Evolutionary conservation across 2,888 invertebrate genomes (phyloP), one percentile per base, ranked within the genome.

Genomic region (Caenorhabditis afra): DNA sequence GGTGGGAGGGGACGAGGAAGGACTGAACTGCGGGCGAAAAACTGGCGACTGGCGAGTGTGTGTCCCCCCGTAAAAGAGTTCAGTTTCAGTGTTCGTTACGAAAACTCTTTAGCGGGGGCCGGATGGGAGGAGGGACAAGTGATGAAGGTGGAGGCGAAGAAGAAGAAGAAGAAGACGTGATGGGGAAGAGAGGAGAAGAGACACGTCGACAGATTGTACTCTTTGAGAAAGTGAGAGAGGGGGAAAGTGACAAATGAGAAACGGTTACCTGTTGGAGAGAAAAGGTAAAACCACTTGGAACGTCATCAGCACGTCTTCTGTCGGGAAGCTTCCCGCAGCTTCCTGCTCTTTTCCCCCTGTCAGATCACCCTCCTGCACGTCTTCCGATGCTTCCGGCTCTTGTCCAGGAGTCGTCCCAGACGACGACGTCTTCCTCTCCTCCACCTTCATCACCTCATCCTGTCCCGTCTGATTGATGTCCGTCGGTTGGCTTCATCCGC

Each of bases 21-120:
- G 68, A 61, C n/a, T 45, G 59, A 59, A 45, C 44, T 59, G 59
- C 45, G 47, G 44, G 45, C 59, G 59, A 59, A 47, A 61, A 65
- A 66, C 62, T 67, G 67, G 61, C 44, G 58, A 59, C 41, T n/a
- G n/a, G 18, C 18, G 22, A 20, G 49, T 52, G 22, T 39, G 39
- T 44, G 62, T 62, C 61, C 61, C 53, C 53, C 71, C 71, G 71
- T 71, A 71, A 71, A 71, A 71, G 71, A 71, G 71, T 71, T 71
- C 71, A 71, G 73, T 74, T 74, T 74, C 73, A 65, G 64, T 65
- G 65, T 74, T 74, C 65, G 22, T 16, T 39, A 70, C 1, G 64
- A 64, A 74, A 65, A 65, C 64, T 65, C 65, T 74, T 74, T 74
- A 65, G 50, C 66, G 61, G 29, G 29, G 35, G 23, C 23, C 52